Base-by-base conservation (phyloP, 2,888 invertebrate genomes). In the Endotricha flammealis region DNA sequence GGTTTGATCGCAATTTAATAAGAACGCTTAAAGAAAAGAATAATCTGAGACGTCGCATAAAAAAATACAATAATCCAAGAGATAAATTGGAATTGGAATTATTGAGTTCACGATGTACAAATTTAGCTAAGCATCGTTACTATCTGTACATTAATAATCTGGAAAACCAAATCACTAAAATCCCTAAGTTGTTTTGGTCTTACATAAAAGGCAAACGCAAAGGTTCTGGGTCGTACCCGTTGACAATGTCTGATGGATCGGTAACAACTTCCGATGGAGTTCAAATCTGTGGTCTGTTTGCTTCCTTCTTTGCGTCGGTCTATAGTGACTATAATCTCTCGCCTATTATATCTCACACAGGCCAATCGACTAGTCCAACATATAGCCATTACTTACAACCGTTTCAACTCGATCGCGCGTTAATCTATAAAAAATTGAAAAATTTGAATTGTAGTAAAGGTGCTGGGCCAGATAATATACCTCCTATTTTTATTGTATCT, bases 251-350 rank as follows among this genome's bases (percentile, higher is more conserved):
- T n/a, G n/a, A n/a, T n/a, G n/a, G n/a, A n/a, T n/a, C n/a, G n/a
- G n/a, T n/a, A n/a, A n/a, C n/a, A n/a, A n/a, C n/a, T n/a, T n/a
- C n/a, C n/a, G n/a, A n/a, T n/a, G n/a, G n/a, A n/a, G n/a, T n/a
- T n/a, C n/a, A n/a, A n/a, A n/a, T n/a, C 12, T 32, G 23, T 23
- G 8, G 23, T 20, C 5, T 32, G 32, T 23, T 23, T 9, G 23
- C 23, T 23, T 23, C 8, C 4, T 23, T 23, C 9, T 23, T 23
- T 9, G 23, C 8, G 23, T 23, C 23, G 8, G 23, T 23, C 3
- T 23, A 23, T 23, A 8, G 8, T 23, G n/a, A 23, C 3, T n/a
- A 8, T 8, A 5, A 8, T 23, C 4, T n/a, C 3, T 23, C 23
- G 4, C 3, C 23, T 5, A 3, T n/a, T n/a, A 23, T n/a, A 3